Base-by-base conservation (phyloP, 2,888 invertebrate species). In the Scaptomyza polygonia region DNA sequence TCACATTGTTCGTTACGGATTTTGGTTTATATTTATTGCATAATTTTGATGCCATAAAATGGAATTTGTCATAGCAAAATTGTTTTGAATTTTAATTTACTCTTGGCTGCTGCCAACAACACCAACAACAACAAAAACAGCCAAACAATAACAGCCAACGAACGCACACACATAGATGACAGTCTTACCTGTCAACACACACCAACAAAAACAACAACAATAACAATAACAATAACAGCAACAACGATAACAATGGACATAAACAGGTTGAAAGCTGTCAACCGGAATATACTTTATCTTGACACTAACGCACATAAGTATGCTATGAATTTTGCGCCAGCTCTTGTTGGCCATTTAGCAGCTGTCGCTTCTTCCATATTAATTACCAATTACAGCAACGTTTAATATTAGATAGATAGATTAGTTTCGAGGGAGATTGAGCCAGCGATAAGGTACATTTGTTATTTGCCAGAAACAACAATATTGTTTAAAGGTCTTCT, bases 41-140 rank as follows among this genome's bases (percentile, higher is more conserved):
- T 82, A 85, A 72, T 82, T 85, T 82, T 81, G 76, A 79, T 79
- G 76, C 65, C 67, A 79, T 79, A 69, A 85, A 82, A 74, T 68
- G 67, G 67, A 78, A 85, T 81, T 81, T 76, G 69, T 69, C 70
- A 73, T 59, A 43, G 62, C 56, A 75, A 81, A 82, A 85, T 85
- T 79, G 82, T 82, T 82, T 81, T 76, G 82, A 79, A 82, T 82
- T 82, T 82, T 79, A 85, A 82, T 85, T 82, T 79, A 81, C 78
- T 81, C 72, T 67, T 73, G 44, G 25, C 40, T 32, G 53, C 40
- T 32, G 36, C 30, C 18, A 40, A 40, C 25, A 49, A 29, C n/a
- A n/a, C n/a, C n/a, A n/a, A n/a, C n/a, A n/a, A n/a, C n/a, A n/a
- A n/a, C n/a, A n/a, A n/a, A n/a, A n/a, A n/a, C n/a, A n/a, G n/a